A percentile compares a stretch with the other conserved stretches of the same genome.
Conservation (phyloP, 2,797 vertebrate genomes). For the Danio kyathit region DNA sequence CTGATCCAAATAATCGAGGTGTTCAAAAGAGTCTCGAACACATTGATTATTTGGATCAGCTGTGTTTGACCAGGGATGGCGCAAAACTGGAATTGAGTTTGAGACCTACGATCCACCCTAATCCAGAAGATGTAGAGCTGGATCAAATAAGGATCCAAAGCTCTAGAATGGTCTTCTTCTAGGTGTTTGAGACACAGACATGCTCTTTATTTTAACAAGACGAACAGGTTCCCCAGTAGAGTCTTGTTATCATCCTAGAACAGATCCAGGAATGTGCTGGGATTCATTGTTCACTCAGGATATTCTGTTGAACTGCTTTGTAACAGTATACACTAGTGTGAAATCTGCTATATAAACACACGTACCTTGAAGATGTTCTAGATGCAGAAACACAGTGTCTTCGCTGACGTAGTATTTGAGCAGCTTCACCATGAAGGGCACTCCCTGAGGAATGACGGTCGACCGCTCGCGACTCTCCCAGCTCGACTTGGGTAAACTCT, state of each 20-base stretch:
- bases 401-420: slow-evolving; percentile 93
- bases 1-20: too few relatives aligned
- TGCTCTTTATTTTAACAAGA: not conserved
- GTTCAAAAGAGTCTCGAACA: too few relatives aligned
- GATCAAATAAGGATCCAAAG: not conserved
- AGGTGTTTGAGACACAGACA: not conserved
- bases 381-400: slow-evolving; percentile 93
- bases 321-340: not conserved
- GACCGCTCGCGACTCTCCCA: slow-evolving; percentile 85
- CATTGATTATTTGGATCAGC: too few relatives aligned
- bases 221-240: not conserved
- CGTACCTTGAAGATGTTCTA: slow-evolving; percentile 94
- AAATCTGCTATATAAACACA: not conserved
- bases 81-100: too few relatives aligned
- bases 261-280: too few relatives aligned
- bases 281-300: not conserved
- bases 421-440: slow-evolving; percentile 97
- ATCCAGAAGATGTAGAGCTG: not conserved
- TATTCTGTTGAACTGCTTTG: not conserved
- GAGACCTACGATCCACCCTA: too few relatives aligned
- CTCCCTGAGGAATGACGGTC: slow-evolving; percentile 94
- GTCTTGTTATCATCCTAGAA: too few relatives aligned
- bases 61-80: too few relatives aligned
- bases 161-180: not conserved
- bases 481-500: slow-evolving; percentile 94